Evolutionary conservation across 2,888 invertebrate genomes (phyloP).

Genomic region (Noctua pronuba): DNA sequence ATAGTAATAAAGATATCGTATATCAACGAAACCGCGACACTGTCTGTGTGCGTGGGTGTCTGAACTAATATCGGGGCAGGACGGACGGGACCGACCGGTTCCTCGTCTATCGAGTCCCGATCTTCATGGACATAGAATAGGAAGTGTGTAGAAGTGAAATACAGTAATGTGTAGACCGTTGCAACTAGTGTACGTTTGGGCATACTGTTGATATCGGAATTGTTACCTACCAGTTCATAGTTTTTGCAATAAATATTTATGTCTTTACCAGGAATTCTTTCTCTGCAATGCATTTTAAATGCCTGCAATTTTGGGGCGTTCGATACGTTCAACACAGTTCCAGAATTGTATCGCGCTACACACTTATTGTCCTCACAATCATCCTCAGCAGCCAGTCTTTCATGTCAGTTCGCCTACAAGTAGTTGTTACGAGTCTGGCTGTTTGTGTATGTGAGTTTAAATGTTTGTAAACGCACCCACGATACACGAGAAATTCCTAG

Average conservation of each 20-base stretch:
- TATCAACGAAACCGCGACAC: constrained; percentile 60
- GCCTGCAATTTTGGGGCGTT: background rate
- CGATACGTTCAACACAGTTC: background rate
- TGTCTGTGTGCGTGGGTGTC: constrained; percentile 68
- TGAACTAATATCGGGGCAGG: constrained; percentile 65
- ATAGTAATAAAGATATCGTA: constrained; percentile 57
- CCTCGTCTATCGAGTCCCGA: constrained; percentile 64
- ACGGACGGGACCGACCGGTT: constrained; percentile 72
- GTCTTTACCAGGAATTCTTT: background rate
- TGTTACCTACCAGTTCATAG: background rate
- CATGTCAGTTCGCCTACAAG: background rate
- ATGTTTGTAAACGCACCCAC: no score
- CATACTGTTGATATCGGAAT: background rate
- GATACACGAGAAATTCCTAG: no score
- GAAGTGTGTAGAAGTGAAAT: background rate
- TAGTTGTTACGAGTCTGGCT: no score
- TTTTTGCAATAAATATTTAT: background rate
- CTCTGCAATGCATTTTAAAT: constrained; percentile 2
- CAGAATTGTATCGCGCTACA: background rate
- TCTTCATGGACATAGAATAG: constrained; percentile 46
- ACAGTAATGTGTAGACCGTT: background rate
- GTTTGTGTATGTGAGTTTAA: no score
- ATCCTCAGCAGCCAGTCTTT: no score
- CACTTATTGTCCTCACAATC: background rate
- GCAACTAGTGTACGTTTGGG: background rate